Evolutionary conservation across 1,140 invertebrate species (phyloP).

Genomic region (Galleria mellonella): DNA sequence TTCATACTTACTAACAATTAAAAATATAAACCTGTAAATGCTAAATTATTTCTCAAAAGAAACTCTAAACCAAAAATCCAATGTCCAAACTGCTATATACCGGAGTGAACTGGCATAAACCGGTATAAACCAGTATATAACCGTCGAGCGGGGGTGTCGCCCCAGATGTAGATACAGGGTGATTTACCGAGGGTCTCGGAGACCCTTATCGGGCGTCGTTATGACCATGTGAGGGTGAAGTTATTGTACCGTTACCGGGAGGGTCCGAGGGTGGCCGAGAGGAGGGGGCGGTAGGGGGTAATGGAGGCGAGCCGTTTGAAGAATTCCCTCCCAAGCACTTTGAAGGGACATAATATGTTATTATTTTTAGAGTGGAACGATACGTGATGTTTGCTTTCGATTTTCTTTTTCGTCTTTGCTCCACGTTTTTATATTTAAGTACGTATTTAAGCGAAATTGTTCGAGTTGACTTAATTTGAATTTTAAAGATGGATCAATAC

Average conservation of each 20-base stretch:
- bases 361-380: slow-evolving; percentile 26
- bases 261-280: background rate
- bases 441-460: too few species aligned
- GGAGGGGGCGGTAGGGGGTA: slow-evolving; percentile 16
- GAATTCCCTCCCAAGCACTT: slow-evolving; percentile 37
- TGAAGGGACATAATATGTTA: slow-evolving; percentile 52
- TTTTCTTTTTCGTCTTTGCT: slow-evolving; percentile 14
- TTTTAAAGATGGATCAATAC: too few species aligned
- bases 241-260: slow-evolving; percentile 38
- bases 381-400: slow-evolving; percentile 24
- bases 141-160: slow-evolving; percentile 34
- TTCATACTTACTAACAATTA: too few species aligned
- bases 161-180: slow-evolving; percentile 46
- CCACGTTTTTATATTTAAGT: background rate
- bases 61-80: slow-evolving; percentile 10
- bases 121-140: slow-evolving; percentile 18
- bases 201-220: slow-evolving; percentile 67
- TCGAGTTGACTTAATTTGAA: too few species aligned
- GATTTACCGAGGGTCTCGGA: slow-evolving; percentile 57
- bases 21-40: background rate
- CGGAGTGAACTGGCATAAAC: background rate
- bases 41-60: background rate
- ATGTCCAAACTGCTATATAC: slow-evolving; percentile 29
- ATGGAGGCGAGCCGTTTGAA: slow-evolving; percentile 34
- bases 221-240: slow-evolving; percentile 70